Evolutionary conservation across 1,140 invertebrate species (phyloP).

Genomic region (Nasonia vitripennis): DNA sequence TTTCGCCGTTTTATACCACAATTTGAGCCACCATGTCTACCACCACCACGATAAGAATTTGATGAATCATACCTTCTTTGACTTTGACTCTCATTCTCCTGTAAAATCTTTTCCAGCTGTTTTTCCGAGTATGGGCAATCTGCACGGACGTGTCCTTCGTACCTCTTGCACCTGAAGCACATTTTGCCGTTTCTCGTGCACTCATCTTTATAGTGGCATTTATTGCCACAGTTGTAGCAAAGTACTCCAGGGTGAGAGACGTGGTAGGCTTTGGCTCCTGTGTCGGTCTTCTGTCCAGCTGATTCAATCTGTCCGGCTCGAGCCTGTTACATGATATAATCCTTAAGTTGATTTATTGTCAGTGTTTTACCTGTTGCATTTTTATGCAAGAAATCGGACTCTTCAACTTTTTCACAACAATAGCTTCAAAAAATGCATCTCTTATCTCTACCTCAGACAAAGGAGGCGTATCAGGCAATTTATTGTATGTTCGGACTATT

Average conservation of each 20-base stretch:
- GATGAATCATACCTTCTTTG: background rate
- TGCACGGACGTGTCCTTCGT: background rate
- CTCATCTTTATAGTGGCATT: too few relatives aligned
- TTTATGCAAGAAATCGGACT: background rate
- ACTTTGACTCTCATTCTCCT: background rate
- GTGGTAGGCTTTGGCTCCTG: background rate
- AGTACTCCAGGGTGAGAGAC: background rate
- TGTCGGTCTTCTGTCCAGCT: background rate
- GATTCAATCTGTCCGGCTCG: background rate
- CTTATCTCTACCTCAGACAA: background rate
- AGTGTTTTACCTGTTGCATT: background rate
- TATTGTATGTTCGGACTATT: too few relatives aligned
- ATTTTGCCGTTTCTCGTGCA: too few relatives aligned
- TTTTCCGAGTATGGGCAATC: background rate
- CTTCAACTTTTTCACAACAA: background rate
- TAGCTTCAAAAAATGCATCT: background rate
- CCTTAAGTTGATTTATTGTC: background rate
- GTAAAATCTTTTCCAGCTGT: background rate
- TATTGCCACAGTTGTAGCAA: too few relatives aligned
- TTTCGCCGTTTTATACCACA: background rate
- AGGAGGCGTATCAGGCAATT: too few relatives aligned
- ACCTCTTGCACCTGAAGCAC: too few relatives aligned
- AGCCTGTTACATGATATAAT: background rate
- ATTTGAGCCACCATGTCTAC: background rate
- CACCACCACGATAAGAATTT: background rate